These are phyloP conservation scores for Acrocyrtus sp. DNA, from an alignment of 2,888 invertebrate species.

Conservation along the genomic window DNA sequence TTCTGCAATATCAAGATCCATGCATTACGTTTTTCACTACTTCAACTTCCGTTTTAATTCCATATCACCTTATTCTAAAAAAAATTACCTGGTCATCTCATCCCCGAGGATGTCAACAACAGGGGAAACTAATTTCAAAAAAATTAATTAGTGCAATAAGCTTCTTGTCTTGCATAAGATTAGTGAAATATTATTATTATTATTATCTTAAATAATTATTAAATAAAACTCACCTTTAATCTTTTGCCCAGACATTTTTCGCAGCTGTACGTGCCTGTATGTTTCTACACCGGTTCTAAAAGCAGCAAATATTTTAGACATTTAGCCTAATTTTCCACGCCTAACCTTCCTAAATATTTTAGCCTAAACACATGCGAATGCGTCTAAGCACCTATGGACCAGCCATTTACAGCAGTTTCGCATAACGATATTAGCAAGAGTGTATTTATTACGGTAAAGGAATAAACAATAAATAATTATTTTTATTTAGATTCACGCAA, in stretches of 20 bases:
- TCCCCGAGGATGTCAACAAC: slow-evolving; percentile 94
- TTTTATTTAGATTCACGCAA: no score
- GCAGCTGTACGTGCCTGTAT: neutral
- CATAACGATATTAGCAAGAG: no score
- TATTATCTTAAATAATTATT: no score
- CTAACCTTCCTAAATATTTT: neutral
- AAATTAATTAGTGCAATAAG: neutral
- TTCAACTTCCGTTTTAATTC: neutral
- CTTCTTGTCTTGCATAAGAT: neutral
- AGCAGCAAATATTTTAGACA: neutral
- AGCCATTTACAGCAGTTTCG: no score
- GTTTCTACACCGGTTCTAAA: neutral
- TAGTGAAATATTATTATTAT: neutral
- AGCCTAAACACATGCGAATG: no score
- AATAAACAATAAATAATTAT: no score
- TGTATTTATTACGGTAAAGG: no score
- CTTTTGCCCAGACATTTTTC: slow-evolving; percentile 31
- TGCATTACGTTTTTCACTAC: slow-evolving; percentile 29
- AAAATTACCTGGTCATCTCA: slow-evolving; percentile 79
- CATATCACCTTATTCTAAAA: neutral
- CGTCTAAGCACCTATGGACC: no score
- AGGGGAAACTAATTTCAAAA: slow-evolving; percentile 73
- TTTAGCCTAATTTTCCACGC: neutral
- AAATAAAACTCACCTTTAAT: slow-evolving; percentile 27
- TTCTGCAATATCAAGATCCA: slow-evolving; percentile 68